These are phyloP conservation scores for Rhorus exstirpatorius DNA, from an alignment of 2,888 invertebrate species.

Conservation along the genomic window DNA sequence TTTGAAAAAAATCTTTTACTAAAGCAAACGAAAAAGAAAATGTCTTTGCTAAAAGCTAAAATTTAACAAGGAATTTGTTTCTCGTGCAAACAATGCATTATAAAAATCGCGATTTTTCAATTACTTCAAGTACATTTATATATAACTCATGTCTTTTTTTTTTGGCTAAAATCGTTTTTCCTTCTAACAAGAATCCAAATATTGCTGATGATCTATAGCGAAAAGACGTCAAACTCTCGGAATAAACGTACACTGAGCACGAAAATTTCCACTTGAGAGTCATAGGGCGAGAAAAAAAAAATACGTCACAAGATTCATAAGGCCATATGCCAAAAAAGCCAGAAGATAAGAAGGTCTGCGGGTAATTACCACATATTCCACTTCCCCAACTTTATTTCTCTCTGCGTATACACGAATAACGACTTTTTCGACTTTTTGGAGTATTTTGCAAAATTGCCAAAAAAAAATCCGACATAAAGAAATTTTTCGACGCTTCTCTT, in stretches of 20 bases:
- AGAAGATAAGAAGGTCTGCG: slow-evolving; percentile 7
- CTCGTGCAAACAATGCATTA: too few relatives aligned
- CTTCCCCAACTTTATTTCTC: neutral
- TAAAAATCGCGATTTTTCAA: too few relatives aligned
- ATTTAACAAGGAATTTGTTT: too few relatives aligned
- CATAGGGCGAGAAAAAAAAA: too few relatives aligned
- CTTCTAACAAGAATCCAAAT: neutral
- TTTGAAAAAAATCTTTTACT: too few relatives aligned
- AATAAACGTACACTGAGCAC: neutral
- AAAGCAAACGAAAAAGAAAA: too few relatives aligned
- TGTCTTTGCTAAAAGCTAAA: too few relatives aligned
- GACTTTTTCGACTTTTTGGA: slow-evolving; percentile 68
- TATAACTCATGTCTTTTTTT: too few relatives aligned
- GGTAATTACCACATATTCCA: slow-evolving; percentile 31
- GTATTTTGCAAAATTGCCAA: slow-evolving; percentile 75
- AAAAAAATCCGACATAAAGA: slow-evolving; percentile 47
- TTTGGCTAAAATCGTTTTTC: neutral
- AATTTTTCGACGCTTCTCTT: slow-evolving; percentile 36
- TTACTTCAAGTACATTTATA: too few relatives aligned
- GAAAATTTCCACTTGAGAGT: too few relatives aligned
- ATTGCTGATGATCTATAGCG: slow-evolving; percentile 9
- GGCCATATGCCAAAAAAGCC: slow-evolving; percentile 48
- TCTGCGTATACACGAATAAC: slow-evolving; percentile 9
- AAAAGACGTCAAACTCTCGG: slow-evolving; percentile 25
- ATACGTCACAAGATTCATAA: slow-evolving; percentile 36